phyloP scores from a whole-genome alignment of 2,797 vertebrate species.

The Schizopygopsis malacanthus region DNA sequence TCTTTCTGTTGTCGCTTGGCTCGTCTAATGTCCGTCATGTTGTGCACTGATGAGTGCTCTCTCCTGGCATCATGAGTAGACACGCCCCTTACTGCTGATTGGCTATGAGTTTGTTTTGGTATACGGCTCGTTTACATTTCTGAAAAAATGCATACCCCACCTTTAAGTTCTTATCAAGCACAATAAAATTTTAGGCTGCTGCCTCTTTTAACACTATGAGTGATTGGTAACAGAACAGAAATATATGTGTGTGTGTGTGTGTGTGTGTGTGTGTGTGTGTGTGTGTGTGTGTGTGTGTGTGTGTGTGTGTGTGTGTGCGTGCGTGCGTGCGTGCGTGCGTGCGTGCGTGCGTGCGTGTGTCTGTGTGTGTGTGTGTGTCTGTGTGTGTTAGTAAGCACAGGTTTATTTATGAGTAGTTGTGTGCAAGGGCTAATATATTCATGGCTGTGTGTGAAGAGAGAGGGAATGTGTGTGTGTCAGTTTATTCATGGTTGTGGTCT shows the following conservation, averaged over 20 bases:
- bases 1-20: no score
- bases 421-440: neutral
- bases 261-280: neutral
- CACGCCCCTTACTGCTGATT: no score
- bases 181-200: neutral
- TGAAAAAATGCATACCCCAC: no score
- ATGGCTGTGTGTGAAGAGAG: neutral
- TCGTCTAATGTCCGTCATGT: no score
- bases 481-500: constrained; percentile 37
- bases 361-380: no score
- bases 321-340: no score
- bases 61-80: no score
- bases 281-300: neutral
- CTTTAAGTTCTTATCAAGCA: neutral
- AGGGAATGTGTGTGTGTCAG: constrained; percentile 8
- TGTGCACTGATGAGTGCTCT: no score
- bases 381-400: neutral
- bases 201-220: neutral
- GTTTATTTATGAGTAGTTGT: constrained; percentile 34
- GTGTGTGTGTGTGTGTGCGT: no score
- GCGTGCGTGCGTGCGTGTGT: no score
- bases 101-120: no score
- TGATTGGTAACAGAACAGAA: neutral
- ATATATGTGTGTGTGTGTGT: neutral
- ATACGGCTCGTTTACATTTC: no score